Base-by-base conservation (phyloP, 2,888 invertebrate genomes). In the Lacanobia oleracea region DNA sequence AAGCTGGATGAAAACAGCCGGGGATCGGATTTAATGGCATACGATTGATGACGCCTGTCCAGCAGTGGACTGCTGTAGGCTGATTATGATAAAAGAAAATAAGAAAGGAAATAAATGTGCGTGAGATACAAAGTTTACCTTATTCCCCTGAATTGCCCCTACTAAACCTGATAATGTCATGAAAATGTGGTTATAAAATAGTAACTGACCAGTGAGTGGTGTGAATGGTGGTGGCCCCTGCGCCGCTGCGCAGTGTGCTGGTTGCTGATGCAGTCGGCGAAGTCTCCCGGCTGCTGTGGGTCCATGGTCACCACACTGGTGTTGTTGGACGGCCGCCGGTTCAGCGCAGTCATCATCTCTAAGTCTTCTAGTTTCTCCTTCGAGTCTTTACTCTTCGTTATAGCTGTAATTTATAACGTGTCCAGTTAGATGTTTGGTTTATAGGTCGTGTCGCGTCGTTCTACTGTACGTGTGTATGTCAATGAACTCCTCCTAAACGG, bases 351-450 rank as follows among this genome's bases (percentile, higher is more conserved):
- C 94, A 95, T 95, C 95, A 95, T 94, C 78, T 96, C 95, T 74
- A 95, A 84, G 74, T 96, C 96, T 85, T 97, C 97, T 27, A 97
- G 87, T 57, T 97, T 97, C 84, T 97, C 97, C 79, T 97, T 97
- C 0, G 96, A 96, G 70, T 97, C 96, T 89, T 96, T 97, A 65
- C 94, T 93, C 82, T 97, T 97, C 67, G 97, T 97, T 90, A 97
- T 96, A 66, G 97, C 96, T 96, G 92, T 53, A 93, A 93, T 81
- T 56, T 65, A 56, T 40, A 67, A 74, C 7, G 43, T 40, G 1
- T 2, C 14, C 23, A 7, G 6, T 81, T 62, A 75, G 43, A 33
- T 56, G 2, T 27, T 40, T 27, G n/a, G 10, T 67, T n/a, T 45
- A 23, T 6, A 16, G 21, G 50, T 63, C n/a, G 14, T 14, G 21